Percentiles rank a stretch among this genome's conserved stretches.
These are phyloP conservation scores for Hystrix cristata DNA, from an alignment of 2,113 vertebrate genomes.

Conservation along the genomic window DNA sequence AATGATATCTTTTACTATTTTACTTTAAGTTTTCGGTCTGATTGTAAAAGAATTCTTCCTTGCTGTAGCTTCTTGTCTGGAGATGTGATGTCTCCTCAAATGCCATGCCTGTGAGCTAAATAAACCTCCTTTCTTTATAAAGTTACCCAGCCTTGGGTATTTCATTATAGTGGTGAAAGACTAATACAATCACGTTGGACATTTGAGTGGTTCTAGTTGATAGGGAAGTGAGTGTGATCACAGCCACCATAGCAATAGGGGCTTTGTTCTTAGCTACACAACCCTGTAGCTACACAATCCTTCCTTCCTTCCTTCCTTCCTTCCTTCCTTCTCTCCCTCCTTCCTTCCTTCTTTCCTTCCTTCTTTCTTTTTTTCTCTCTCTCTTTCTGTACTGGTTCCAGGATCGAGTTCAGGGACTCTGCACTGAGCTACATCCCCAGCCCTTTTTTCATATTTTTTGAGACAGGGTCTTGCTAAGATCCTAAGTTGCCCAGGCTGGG, in stretches of 20 bases:
- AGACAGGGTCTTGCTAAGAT: background rate
- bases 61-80: background rate
- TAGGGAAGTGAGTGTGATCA: background rate
- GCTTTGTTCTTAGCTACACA: background rate
- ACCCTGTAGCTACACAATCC: too few relatives aligned
- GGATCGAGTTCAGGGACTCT: background rate
- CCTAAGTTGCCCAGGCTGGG: background rate
- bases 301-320: background rate
- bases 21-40: background rate
- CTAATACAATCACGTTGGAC: background rate
- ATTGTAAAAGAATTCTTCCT: conserved; percentile 2
- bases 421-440: background rate
- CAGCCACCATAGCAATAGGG: background rate
- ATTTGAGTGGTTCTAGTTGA: background rate
- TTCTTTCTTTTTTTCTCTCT: background rate
- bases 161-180: background rate
- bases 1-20: background rate
- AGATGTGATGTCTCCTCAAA: background rate
- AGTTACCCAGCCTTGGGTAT: background rate
- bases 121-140: background rate
- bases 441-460: background rate
- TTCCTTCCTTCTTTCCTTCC: background rate
- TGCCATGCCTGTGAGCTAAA: background rate
- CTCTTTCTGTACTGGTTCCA: background rate
- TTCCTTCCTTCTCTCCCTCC: background rate